A percentile compares a stretch with the other conserved stretches of the same genome.
Evolutionary conservation across 1,140 invertebrate species (phyloP).

Genomic region (Hestina assimilis): DNA sequence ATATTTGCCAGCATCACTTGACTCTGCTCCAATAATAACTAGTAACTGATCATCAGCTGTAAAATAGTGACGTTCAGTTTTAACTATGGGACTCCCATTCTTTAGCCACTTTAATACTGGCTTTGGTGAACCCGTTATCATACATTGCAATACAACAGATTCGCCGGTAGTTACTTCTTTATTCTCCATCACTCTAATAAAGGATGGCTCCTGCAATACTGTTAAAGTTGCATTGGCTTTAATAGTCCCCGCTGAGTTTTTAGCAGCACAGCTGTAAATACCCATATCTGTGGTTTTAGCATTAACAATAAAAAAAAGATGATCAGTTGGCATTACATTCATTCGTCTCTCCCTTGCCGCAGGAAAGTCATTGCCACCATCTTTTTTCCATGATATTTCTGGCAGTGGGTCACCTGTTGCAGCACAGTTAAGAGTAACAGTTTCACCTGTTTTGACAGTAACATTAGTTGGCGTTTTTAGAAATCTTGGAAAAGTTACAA

Average conservation of each 20-base stretch:
- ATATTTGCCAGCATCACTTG: conserved; percentile 90
- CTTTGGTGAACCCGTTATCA: conserved; percentile 90
- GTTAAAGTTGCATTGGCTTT: conserved; percentile 93
- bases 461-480: conserved; percentile 91
- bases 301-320: conserved; percentile 94
- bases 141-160: conserved; percentile 92
- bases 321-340: conserved; percentile 94
- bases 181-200: conserved; percentile 90
- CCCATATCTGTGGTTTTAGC: conserved; percentile 93
- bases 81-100: conserved; percentile 86
- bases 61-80: conserved; percentile 88
- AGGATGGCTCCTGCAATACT: conserved; percentile 91
- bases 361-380: conserved; percentile 96
- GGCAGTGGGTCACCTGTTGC: conserved; percentile 93
- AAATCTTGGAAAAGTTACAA: conserved; percentile 93
- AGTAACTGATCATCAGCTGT: conserved; percentile 91
- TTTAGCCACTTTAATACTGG: conserved; percentile 94
- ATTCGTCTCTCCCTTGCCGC: conserved; percentile 95
- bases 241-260: conserved; percentile 92
- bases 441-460: conserved; percentile 89
- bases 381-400: conserved; percentile 95
- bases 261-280: conserved; percentile 95
- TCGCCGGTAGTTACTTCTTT: conserved; percentile 89
- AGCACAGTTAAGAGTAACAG: conserved; percentile 93
- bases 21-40: conserved; percentile 89